These are phyloP conservation scores for Lerista edwardsae DNA, from an alignment of 2,797 vertebrate genomes.

Conservation along the genomic window DNA sequence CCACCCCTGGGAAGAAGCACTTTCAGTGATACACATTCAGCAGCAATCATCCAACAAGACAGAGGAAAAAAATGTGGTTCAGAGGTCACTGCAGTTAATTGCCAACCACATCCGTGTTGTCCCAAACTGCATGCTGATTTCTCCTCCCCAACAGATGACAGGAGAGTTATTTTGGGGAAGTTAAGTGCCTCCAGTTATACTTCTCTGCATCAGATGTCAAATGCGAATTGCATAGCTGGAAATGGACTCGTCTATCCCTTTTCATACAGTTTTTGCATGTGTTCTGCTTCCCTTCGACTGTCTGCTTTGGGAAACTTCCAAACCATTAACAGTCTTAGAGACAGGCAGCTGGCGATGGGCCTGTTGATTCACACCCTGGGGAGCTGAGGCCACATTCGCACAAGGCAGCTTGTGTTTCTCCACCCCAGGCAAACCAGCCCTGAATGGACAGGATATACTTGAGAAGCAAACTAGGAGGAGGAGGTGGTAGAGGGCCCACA, in stretches of 20 bases:
- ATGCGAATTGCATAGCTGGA: background rate
- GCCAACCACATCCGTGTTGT: conserved; percentile 50
- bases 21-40: fast-evolving
- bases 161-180: conserved; percentile 29
- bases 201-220: background rate
- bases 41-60: background rate
- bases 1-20: fast-evolving
- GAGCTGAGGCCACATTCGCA: background rate
- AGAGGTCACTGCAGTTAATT: background rate
- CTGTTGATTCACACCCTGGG: background rate
- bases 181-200: conserved; percentile 2
- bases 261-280: background rate
- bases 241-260: background rate
- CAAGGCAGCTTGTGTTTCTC: background rate
- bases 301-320: background rate
- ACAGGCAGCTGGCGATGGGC: background rate
- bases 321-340: background rate
- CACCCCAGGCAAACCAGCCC: background rate
- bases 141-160: background rate
- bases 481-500: background rate
- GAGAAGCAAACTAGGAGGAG: background rate
- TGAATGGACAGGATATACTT: background rate
- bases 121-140: background rate
- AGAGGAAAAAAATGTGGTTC: background rate
- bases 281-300: background rate